phyloP scores from a whole-genome alignment of 2,113 vertebrate genomes.

The Rhinopithecus roxellana region DNA sequence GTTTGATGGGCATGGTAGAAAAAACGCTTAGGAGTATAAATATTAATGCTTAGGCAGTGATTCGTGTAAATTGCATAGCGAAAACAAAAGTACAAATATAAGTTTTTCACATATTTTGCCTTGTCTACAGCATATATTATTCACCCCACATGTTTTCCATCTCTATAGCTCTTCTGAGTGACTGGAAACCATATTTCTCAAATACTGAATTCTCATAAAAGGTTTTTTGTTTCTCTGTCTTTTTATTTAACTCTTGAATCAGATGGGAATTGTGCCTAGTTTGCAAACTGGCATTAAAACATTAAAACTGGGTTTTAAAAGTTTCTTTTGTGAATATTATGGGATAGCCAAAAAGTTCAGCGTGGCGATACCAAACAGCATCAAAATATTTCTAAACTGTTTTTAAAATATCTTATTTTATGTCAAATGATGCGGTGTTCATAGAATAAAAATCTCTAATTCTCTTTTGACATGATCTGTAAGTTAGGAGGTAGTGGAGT shows the following conservation, averaged over 20 bases:
- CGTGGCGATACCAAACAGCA: neutral
- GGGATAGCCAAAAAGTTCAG: neutral
- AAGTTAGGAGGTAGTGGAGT: accelerated
- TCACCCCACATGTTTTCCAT: constrained; percentile 28
- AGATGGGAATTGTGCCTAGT: neutral
- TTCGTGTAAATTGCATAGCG: constrained; percentile 72
- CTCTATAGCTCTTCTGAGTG: neutral
- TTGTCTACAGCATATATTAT: constrained; percentile 50
- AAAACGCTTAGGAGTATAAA: constrained; percentile 68
- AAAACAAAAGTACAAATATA: constrained; percentile 74
- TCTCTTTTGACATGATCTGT: neutral
- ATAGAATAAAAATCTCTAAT: neutral
- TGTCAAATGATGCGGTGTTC: neutral
- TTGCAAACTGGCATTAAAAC: constrained; percentile 9
- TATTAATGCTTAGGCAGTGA: constrained; percentile 76
- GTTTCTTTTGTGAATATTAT: neutral
- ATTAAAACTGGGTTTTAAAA: constrained; percentile 22
- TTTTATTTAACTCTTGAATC: neutral
- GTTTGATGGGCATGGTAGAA: constrained; percentile 72
- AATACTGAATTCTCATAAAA: neutral
- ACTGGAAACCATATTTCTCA: constrained; percentile 27
- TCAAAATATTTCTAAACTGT: neutral
- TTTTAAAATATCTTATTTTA: neutral
- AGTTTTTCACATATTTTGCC: constrained; percentile 64
- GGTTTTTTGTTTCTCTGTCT: neutral